Conservation (phyloP, 1,140 invertebrate genomes). For the Notospermus geniculatus region DNA sequence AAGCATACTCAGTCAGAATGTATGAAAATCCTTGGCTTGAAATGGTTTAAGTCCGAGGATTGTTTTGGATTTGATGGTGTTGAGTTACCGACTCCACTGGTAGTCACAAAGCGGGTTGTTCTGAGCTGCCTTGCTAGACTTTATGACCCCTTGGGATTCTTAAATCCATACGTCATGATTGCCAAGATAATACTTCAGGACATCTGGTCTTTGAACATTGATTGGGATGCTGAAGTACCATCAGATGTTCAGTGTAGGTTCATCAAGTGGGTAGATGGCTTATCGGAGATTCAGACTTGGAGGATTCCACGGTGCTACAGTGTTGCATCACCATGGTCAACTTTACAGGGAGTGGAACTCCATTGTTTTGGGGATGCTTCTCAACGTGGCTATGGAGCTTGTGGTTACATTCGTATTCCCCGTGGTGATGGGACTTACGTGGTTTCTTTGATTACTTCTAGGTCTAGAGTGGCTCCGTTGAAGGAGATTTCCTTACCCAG, state of each 20-base stretch:
- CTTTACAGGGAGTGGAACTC: too few species aligned
- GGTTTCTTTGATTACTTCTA: too few species aligned
- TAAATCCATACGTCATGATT: slow-evolving; percentile 1
- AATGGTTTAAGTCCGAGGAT: neutral
- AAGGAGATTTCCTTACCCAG: too few species aligned
- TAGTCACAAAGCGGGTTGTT: neutral
- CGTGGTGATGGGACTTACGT: too few species aligned
- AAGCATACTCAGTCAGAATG: neutral
- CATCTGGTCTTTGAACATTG: neutral
- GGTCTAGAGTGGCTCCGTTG: too few species aligned
- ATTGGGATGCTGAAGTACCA: slow-evolving; percentile 10
- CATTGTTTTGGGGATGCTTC: too few species aligned
- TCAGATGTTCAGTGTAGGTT: neutral
- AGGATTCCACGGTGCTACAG: slow-evolving; percentile 6
- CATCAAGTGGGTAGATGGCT: neutral
- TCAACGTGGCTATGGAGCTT: too few species aligned
- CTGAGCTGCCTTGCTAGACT: neutral
- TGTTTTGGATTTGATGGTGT: slow-evolving; percentile 10
- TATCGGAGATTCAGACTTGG: neutral
- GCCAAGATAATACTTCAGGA: slow-evolving; percentile 1
- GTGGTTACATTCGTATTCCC: too few species aligned
- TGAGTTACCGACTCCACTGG: neutral
- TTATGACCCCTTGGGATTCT: slow-evolving; percentile 5
- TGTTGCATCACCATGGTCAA: too few species aligned
- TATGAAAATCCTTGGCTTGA: slow-evolving; percentile 1